Conservation (phyloP, 2,113 vertebrate genomes). For the Pteruthius melanotis region DNA sequence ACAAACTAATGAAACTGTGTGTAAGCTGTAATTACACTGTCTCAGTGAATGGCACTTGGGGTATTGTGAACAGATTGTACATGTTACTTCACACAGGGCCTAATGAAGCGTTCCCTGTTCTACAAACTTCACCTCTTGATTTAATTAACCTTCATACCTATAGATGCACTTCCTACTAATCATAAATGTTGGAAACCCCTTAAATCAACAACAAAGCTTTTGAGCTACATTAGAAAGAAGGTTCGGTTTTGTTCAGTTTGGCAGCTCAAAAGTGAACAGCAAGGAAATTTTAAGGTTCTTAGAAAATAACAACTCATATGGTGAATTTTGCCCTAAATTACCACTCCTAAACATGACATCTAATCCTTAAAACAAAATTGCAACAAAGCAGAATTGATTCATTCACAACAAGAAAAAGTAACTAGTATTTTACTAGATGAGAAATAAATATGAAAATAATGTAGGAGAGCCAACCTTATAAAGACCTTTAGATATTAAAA, state of each 20-base stretch:
- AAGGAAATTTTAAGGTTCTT: background rate
- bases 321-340: background rate
- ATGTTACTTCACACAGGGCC: conserved; percentile 57
- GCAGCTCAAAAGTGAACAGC: background rate
- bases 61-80: conserved; percentile 48
- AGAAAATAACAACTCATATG: background rate
- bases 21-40: conserved; percentile 71
- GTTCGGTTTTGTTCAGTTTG: background rate
- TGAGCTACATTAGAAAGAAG: background rate
- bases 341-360: background rate
- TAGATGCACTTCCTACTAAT: background rate
- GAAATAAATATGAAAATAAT: background rate
- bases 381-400: background rate
- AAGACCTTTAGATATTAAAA: background rate
- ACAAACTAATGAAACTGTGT: conserved; percentile 47
- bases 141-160: conserved; percentile 64
- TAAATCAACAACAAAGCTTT: background rate
- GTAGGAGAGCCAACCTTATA: background rate
- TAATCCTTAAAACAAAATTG: background rate
- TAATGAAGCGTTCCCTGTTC: conserved; percentile 72
- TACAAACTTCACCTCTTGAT: conserved; percentile 64
- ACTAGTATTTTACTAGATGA: background rate
- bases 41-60: conserved; percentile 35
- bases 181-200: background rate
- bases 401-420: background rate